Percentiles rank a stretch among this genome's conserved stretches.
phyloP scores from a whole-genome alignment of 1,140 invertebrate species.

The Drosophila chauvacae region DNA sequence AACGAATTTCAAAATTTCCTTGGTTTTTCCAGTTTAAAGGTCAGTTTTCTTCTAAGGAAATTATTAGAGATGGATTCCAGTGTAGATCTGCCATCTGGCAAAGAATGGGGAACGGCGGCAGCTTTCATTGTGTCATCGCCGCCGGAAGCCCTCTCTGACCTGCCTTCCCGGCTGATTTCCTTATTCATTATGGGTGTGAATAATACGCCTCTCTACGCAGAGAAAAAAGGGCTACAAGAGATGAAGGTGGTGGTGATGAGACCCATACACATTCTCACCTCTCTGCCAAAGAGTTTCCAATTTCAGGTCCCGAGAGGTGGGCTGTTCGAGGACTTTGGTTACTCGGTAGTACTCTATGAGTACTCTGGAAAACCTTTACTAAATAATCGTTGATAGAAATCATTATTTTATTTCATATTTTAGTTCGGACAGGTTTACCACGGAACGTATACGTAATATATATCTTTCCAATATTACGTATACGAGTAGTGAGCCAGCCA shows the following conservation, averaged over 20 bases:
- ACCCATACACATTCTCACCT: background rate
- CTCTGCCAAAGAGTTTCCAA: slow-evolving; percentile 35
- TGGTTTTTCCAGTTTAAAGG: background rate
- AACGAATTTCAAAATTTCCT: background rate
- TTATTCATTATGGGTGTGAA: slow-evolving; percentile 72
- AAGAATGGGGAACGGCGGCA: background rate
- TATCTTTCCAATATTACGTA: background rate
- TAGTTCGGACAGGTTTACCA: too few relatives aligned
- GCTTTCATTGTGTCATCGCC: slow-evolving; percentile 58
- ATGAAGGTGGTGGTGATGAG: background rate
- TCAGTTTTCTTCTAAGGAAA: background rate
- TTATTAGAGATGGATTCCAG: background rate
- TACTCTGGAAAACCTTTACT: background rate
- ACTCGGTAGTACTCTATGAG: too few relatives aligned
- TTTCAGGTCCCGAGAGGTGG: background rate
- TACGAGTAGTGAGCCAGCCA: background rate
- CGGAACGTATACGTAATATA: background rate
- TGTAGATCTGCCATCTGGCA: slow-evolving; percentile 21
- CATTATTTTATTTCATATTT: background rate
- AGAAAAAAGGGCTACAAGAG: slow-evolving; percentile 1
- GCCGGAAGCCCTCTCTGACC: slow-evolving; percentile 33
- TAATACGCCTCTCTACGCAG: slow-evolving; percentile 61
- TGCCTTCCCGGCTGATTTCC: slow-evolving; percentile 29
- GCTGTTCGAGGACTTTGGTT: background rate
- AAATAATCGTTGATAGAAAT: background rate